A percentile compares a stretch with the other conserved stretches of the same genome.
These are phyloP conservation scores for Torymus auratus DNA, from an alignment of 2,888 invertebrate genomes.

Conservation along the genomic window DNA sequence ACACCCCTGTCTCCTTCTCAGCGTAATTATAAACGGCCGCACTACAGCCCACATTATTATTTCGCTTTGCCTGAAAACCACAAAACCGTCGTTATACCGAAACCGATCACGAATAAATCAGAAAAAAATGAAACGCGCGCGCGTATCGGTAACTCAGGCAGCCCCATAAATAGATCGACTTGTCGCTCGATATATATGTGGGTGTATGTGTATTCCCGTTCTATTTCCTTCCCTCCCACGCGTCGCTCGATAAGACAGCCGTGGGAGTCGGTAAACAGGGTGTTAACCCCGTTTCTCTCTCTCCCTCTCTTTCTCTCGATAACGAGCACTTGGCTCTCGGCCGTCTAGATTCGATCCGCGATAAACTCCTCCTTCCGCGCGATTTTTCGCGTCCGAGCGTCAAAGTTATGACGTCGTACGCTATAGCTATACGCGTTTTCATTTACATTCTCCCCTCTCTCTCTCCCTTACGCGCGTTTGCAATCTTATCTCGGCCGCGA, in stretches of 20 bases:
- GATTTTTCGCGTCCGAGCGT: conserved; percentile 4
- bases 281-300: conserved; percentile 66
- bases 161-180: too few relatives aligned
- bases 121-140: too few relatives aligned
- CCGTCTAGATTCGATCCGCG: conserved; percentile 28
- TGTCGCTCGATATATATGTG: too few relatives aligned
- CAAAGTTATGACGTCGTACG: conserved; percentile 26
- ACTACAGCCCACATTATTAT: too few relatives aligned
- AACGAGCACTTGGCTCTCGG: conserved; percentile 26
- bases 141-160: too few relatives aligned
- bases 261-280: conserved; percentile 67
- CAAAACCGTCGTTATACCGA: too few relatives aligned
- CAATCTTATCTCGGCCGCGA: conserved; percentile 42
- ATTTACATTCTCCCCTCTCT: conserved; percentile 22
- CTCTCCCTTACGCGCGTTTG: not conserved
- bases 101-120: too few relatives aligned
- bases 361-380: not conserved
- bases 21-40: too few relatives aligned
- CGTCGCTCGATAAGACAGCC: conserved; percentile 38
- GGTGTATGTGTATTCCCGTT: too few relatives aligned
- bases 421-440: not conserved
- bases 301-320: conserved; percentile 1
- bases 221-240: too few relatives aligned
- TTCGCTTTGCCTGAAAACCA: too few relatives aligned
- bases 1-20: too few relatives aligned